Evolutionary conservation across 2,888 invertebrate genomes (phyloP), one percentile per base, ranked within the genome.

Genomic region (Brachyopa scutellaris): DNA sequence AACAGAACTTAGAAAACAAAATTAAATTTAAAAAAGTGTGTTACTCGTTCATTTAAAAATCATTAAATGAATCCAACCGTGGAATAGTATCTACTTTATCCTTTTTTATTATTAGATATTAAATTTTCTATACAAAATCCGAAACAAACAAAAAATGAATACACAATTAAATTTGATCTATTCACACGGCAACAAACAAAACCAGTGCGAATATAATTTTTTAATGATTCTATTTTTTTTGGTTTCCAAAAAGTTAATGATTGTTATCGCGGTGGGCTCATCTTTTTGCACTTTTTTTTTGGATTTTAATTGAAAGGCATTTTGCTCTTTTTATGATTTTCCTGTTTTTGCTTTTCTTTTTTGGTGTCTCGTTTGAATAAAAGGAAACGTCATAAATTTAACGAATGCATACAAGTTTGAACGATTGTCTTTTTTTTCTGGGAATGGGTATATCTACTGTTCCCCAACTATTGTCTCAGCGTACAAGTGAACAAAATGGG

Each of bases 381-480:
- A 31, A 38, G 36, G 26, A 36, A 36, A 23, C 15, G 6, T 6
- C 15, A n/a, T 9, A 40, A 57, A 38, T 13, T 9, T 2, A 13
- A 55, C 9, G 33, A 33, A 55, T 19, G 13, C 6, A 9, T 2
- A n/a, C 1, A 13, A n/a, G 40, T 40, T 17, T 17, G 7, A 17
- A 17, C 15, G 23, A 26, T 40, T 38, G 26, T 23, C 13, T 4
- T 7, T 29, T 62, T 23, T 23, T 47, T 62, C 61, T 36, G 47
- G 7, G 33, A 62, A 47, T 36, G 29, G 62, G 62, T 62, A 47
- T 21, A 31, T 45, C 61, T n/a, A 21, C 45, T 0, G 11, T 11
- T n/a, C n/a, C 17, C 42, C 31, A 11, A 1, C 1, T 5, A 23
- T 6, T 62, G 61, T 19, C n/a, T 31, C 29, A 1, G 1, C 0